Base-by-base conservation (phyloP, 2,888 invertebrate species). In the Cyrtodaria siliqua region DNA sequence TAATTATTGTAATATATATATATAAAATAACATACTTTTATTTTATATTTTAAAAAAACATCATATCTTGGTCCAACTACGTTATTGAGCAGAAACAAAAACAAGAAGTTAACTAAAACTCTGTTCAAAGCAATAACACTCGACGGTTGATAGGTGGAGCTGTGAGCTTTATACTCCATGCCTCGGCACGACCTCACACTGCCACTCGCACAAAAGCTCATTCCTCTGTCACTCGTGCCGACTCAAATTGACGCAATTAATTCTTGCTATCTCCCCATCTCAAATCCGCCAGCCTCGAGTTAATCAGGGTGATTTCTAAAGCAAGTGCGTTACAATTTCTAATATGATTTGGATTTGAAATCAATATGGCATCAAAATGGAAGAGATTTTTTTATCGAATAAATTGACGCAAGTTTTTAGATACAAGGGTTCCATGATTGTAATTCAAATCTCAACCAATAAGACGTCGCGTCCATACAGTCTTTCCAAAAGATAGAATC, bases 281-380 rank as follows among this genome's bases (percentile, higher is more conserved):
- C 33, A 59, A 50, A 63, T 56, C 63, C 52, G 20, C 24, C 24
- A 33, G 60, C 61, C 47, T 42, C 29, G 2, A 50, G 60, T 47
- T 66, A 66, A 72, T 75, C 69, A 70, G 49, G 42, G 57, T 33
- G 69, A 64, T 59, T 59, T 64, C 66, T 55, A 69, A 71, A 67
- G 50, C 62, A 67, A 70, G 67, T 60, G 69, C 74, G 67, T 71
- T 75, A 72, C 74, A 67, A 62, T 72, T 62, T 72, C 69, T 72
- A 71, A 74, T 74, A 71, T 63, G 64, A 71, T 67, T 67, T 62
- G 40, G 57, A 55, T 68, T 62, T 60, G 53, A 73, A 74, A 79
- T 79, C 79, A 63, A 79, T 79, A 70, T 50, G 23, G 67, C 70
- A 71, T 76, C 66, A 70, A 66, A 75, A 47, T 66, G 62, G 63